Percentiles rank a stretch among this genome's conserved stretches.
These are phyloP conservation scores for Sphaerodactylus townsendi DNA, from an alignment of 2,113 vertebrate species.

Conservation along the genomic window DNA sequence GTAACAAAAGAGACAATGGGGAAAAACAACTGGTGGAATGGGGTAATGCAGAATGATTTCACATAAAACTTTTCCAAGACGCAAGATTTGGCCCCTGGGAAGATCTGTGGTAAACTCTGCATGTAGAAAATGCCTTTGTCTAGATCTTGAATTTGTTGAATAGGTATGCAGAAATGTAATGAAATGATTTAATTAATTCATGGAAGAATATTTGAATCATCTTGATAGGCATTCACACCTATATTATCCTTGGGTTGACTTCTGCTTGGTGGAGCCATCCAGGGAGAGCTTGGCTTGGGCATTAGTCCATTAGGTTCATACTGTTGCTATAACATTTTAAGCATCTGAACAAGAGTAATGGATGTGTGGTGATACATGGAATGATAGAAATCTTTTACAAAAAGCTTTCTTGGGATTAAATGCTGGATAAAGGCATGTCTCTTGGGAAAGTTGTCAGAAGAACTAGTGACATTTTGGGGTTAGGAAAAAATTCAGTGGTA, in stretches of 20 bases:
- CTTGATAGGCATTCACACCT: not conserved
- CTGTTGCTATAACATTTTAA: not conserved
- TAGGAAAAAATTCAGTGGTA: not conserved
- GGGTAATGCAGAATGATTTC: no score
- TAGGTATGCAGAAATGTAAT: not conserved
- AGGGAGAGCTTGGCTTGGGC: not conserved
- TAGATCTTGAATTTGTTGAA: not conserved
- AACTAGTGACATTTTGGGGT: not conserved
- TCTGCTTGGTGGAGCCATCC: not conserved
- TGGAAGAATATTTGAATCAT: not conserved
- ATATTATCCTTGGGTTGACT: not conserved
- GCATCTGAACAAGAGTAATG: not conserved
- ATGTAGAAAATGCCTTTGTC: not conserved
- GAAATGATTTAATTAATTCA: not conserved
- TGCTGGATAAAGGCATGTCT: not conserved
- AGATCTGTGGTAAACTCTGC: no score
- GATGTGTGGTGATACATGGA: not conserved
- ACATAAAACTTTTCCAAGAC: no score
- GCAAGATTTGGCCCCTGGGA: no score
- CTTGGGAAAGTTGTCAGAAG: not conserved
- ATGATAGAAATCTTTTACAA: no score
- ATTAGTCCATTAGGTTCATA: not conserved
- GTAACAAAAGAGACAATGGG: no score
- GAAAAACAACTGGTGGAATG: no score
- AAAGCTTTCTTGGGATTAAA: not conserved